Base-by-base conservation (phyloP, 2,113 vertebrate species). In the Turnix velox region DNA sequence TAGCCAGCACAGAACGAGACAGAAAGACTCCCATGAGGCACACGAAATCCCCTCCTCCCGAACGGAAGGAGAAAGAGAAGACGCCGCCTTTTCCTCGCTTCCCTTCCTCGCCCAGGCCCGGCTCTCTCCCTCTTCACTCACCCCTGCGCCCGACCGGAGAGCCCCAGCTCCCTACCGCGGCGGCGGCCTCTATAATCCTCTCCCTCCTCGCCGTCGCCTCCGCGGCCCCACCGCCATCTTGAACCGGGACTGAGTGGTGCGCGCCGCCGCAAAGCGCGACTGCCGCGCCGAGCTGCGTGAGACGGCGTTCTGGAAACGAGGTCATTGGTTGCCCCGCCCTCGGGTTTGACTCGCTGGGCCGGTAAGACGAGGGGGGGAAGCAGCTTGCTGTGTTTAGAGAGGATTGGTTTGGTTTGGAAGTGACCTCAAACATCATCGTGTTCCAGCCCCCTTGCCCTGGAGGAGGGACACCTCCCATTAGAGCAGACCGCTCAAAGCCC, bases 161-260 rank as follows among this genome's bases (percentile, higher is more conserved):
- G 54, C 20, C 55, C 48, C 52, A 28, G 57, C 42, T 63, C 39
- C 42, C 57, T 48, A n/a, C 62, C 17, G 30, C 87, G 5, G 63
- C 84, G 7, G 61, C 52, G 84, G 90, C 94, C 92, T 71, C 71
- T 49, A 84, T 9, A 61, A 30, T 17, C 69, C 17, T 51, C 31
- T 3, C 46, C 3, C 62, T 22, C 35, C 55, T 3, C 1, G 45
- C 80, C 13, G 20, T 3, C 1, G 45, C 80, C 13, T 18, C 83
- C n/a, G 3, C 74, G 5, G 27, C 35, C 27, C 27, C 71, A 18
- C 63, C 94, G 93, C 94, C 93, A 91, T 94, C 90, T 95, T 91
- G 68, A 51, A 8, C 51, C 11, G 40, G 72, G 37, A 30, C n/a
- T 6, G 16, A 79, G 30, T 20, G 51, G 71, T n/a, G n/a, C 69